A percentile compares a stretch with the other conserved stretches of the same genome.
These are phyloP conservation scores for Urosaurus nigricauda DNA, from an alignment of 2,797 vertebrate species.

Conservation along the genomic window DNA sequence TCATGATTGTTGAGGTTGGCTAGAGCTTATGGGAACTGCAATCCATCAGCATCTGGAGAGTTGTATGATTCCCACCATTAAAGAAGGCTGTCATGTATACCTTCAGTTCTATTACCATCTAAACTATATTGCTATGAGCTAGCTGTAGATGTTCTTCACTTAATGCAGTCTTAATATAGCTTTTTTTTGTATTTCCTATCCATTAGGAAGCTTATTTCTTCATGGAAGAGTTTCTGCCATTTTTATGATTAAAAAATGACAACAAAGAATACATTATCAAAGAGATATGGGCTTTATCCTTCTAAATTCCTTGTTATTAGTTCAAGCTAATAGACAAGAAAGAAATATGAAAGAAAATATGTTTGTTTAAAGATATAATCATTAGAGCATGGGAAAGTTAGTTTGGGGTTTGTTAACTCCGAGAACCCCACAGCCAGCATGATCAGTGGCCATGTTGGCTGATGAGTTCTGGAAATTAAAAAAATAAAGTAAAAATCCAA, in stretches of 20 bases:
- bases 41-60: too few relatives aligned
- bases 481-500: too few relatives aligned
- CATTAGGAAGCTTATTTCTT: background rate
- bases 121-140: background rate
- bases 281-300: background rate
- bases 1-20: too few relatives aligned
- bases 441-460: too few relatives aligned
- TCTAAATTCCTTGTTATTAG: background rate
- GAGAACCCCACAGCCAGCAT: too few relatives aligned
- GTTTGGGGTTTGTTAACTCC: too few relatives aligned
- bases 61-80: too few relatives aligned
- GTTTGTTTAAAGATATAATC: background rate
- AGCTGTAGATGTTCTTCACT: background rate
- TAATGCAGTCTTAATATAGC: background rate
- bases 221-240: background rate
- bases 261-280: background rate
- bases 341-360: background rate
- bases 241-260: background rate
- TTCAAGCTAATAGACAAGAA: background rate
- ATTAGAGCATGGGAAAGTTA: too few relatives aligned
- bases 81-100: too few relatives aligned
- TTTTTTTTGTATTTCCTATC: background rate
- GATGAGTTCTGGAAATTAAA: too few relatives aligned
- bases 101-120: background rate
- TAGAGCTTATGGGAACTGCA: too few relatives aligned